These are phyloP conservation scores for Caracal caracal DNA, from an alignment of 2,113 vertebrate genomes.

Conservation along the genomic window DNA sequence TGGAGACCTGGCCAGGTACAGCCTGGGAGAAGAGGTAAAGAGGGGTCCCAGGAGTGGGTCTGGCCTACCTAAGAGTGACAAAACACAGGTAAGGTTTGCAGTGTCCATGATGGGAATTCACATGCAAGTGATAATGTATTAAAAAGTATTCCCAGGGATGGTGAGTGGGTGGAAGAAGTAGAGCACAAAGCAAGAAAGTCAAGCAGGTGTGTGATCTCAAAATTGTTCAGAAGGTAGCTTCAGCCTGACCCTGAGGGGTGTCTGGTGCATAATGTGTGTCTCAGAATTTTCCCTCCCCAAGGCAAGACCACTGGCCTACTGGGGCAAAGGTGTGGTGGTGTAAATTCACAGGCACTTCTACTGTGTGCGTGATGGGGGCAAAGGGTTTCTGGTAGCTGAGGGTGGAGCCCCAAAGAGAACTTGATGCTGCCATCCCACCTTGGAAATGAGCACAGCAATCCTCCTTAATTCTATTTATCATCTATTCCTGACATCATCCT, in stretches of 20 bases:
- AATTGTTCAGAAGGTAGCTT: not conserved
- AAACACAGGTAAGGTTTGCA: not conserved
- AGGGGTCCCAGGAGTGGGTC: not conserved
- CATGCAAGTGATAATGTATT: not conserved
- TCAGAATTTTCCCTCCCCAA: not conserved
- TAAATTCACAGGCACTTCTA: not conserved
- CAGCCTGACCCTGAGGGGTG: not conserved
- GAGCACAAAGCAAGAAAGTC: not conserved
- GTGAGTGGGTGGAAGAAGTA: not conserved
- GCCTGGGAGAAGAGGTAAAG: not conserved
- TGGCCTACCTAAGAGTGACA: not conserved
- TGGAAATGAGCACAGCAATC: not conserved
- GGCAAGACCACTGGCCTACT: not conserved
- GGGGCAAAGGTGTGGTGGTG: accelerated
- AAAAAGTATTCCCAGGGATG: not conserved
- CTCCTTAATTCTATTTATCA: not conserved
- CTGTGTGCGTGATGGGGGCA: not conserved
- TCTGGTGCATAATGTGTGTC: not conserved
- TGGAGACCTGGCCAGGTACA: not conserved
- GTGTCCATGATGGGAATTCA: not conserved
- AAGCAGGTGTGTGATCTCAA: not conserved
- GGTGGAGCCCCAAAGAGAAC: not conserved
- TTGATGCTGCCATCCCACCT: not conserved
- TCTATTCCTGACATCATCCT: not conserved
- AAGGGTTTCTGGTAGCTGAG: not conserved